Evolutionary conservation across 2,113 vertebrate species (phyloP).

Genomic region (Ifrita kowaldi): DNA sequence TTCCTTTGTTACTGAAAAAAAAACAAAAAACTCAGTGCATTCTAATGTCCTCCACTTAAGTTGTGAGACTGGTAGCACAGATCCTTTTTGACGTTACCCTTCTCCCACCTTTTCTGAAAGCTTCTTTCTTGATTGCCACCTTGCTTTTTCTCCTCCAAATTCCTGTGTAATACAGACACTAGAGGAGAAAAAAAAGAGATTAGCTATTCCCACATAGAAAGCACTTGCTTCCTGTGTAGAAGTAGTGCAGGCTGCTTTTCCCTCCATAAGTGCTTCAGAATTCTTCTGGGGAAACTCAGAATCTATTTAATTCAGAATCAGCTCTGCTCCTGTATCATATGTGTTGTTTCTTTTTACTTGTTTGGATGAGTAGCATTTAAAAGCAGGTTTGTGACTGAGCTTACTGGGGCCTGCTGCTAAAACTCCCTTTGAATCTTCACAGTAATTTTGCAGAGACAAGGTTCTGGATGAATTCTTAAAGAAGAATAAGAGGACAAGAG

Average conservation of each 20-base stretch:
- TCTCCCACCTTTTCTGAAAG: neutral
- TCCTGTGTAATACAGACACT: neutral
- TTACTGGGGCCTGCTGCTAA: neutral
- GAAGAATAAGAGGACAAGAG: neutral
- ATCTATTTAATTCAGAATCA: neutral
- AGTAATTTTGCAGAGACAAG: neutral
- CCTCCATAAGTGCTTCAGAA: neutral
- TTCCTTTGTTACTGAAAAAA: neutral
- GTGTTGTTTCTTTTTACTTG: neutral
- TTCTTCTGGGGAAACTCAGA: neutral
- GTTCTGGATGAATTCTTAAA: neutral
- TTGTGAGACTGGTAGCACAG: neutral
- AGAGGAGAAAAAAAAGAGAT: neutral
- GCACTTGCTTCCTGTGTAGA: neutral
- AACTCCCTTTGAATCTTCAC: neutral
- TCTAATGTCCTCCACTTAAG: neutral
- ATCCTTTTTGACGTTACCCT: neutral
- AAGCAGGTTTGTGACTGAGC: neutral
- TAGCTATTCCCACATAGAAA: neutral
- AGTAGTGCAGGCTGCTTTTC: neutral
- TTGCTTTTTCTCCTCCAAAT: neutral
- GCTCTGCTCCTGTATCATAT: neutral
- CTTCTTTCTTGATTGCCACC: neutral
- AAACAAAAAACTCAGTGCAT: neutral
- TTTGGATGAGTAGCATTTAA: neutral